Base-by-base conservation (phyloP, 2,888 invertebrate genomes). In the Oxyteleia sp. region DNA sequence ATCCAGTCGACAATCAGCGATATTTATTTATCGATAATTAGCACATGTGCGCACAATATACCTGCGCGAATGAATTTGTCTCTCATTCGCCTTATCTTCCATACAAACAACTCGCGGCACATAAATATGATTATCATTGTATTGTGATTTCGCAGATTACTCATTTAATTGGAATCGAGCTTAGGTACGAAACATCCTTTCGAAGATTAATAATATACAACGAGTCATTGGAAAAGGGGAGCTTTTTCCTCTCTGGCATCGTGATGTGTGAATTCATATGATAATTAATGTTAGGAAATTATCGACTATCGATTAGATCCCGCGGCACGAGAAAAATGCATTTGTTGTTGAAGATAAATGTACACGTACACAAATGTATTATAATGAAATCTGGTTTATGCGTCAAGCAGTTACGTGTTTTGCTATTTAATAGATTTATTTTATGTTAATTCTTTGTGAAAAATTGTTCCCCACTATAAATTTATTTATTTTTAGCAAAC, bases 331-430 rank as follows among this genome's bases (percentile, higher is more conserved):
- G 79, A 85, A 76, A 85, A 84, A 88, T 88, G 86, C 80, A 85
- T 72, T 82, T 84, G 74, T 84, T 75, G 81, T 86, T 85, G 79
- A 82, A 85, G 80, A 83, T 64, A 86, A 83, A 81, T 82, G 84
- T 88, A 76, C 66, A 84, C 51, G 80, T 85, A 84, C 59, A 84
- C 53, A 87, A 82, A 85, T 84, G 76, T 84, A 85, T 86, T 82
- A 38, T 13, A 38, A 38, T 38, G 38, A 38, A 38, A 66, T 82
- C 38, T n/a, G 38, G 3, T 38, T 38, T 38, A 38, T 13, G 7
- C 13, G 13, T 13, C 13, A 13, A 1, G 3, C 13, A 13, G 2
- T 38, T 38, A 38, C 38, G 38, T n/a, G 7, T 38, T 38, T 38
- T n/a, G n/a, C n/a, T n/a, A n/a, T n/a, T n/a, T n/a, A n/a, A n/a